Evolutionary conservation across 2,113 vertebrate genomes (phyloP).

Genomic region (Callocephalon fimbriatum): DNA sequence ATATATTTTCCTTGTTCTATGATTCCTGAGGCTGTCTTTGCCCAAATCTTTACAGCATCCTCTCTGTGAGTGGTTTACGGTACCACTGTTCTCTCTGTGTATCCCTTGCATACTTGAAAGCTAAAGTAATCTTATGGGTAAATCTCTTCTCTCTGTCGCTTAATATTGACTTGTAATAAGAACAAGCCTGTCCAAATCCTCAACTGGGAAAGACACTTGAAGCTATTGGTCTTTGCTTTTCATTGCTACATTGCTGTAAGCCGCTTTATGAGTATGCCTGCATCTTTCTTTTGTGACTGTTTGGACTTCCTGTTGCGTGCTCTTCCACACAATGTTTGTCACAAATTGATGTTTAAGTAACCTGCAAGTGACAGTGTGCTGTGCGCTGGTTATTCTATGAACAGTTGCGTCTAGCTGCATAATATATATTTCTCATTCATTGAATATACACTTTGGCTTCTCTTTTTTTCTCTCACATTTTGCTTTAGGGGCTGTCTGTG

Average conservation of each 20-base stretch:
- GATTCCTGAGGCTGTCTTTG: not conserved
- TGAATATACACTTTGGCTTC: not conserved
- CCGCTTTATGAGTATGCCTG: not conserved
- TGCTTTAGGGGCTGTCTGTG: not conserved
- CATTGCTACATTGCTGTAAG: not conserved
- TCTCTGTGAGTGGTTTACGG: not conserved
- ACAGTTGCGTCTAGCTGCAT: not conserved
- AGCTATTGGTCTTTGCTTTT: not conserved
- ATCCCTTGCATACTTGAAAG: not conserved
- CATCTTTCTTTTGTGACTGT: not conserved
- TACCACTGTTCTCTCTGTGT: not conserved
- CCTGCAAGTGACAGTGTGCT: not conserved
- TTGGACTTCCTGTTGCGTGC: not conserved
- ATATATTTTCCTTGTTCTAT: not conserved
- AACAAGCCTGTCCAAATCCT: not conserved
- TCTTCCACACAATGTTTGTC: not conserved
- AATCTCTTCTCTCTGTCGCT: accelerated
- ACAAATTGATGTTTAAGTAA: not conserved
- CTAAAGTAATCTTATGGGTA: not conserved
- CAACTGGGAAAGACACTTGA: not conserved
- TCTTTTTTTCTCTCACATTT: accelerated
- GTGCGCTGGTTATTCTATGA: not conserved
- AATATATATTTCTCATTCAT: not conserved
- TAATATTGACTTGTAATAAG: not conserved
- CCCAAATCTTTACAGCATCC: not conserved